Base-by-base conservation (phyloP, 2,888 invertebrate species). In the Sphaeridia pumilis region DNA sequence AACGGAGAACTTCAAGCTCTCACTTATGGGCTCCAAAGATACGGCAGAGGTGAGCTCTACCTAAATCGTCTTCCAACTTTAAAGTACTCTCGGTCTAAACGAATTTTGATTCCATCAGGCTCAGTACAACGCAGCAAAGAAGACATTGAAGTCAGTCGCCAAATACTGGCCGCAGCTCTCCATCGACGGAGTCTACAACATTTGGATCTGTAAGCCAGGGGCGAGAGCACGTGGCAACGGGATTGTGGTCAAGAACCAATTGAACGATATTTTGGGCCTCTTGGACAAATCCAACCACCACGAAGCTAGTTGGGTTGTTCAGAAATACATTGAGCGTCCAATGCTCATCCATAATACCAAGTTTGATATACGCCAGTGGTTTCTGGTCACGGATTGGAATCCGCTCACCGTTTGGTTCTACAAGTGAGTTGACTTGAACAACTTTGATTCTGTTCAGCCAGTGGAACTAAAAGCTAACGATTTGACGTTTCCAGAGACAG, bases 301-400 rank as follows among this genome's bases (percentile, higher is more conserved):
- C 67, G 79, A 86, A 75, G 56, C 69, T 66, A 63, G 72, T 22
- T 93, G 84, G 70, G 89, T 94, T 46, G 86, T 93, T 14, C 93
- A 94, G 70, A 94, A 94, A 72, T 94, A 94, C 70, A 89, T 94
- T 65, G 92, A 93, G 74, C 80, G 82, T 56, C 93, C 93, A 0
- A 73, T 93, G 49, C 79, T 90, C 45, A 82, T 93, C 60, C 84
- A 90, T 72, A 78, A 85, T 66, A 90, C 90, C 1, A 93, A 93
- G 73, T 93, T 93, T 69, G 93, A 93, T 71, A 92, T 93, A 64
- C 78, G 93, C 4, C 93, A 93, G 71, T 93, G 93, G 93, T 92
- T 93, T 72, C 73, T 93, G 58, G 83, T 93, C 25, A 89, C 92
- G 0, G 86, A 83, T 69, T 85, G 87, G 67, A 87, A 89, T 68